These are phyloP conservation scores for Melanostigma gelatinosum DNA, from an alignment of 2,113 vertebrate genomes.

Conservation along the genomic window DNA sequence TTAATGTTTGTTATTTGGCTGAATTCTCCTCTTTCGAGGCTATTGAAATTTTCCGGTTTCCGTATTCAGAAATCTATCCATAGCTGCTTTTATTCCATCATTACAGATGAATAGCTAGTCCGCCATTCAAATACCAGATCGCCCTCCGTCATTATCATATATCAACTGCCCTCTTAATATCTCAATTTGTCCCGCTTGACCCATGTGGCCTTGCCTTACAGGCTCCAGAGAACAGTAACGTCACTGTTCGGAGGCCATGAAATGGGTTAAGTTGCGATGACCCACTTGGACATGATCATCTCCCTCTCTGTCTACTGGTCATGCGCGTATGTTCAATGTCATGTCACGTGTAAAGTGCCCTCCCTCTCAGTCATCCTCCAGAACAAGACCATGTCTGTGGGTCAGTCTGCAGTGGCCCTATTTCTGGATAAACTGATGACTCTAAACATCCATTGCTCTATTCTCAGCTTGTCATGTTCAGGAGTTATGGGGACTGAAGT, in stretches of 20 bases:
- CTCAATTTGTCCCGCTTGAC: constrained; percentile 64
- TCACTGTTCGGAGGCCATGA: constrained; percentile 47
- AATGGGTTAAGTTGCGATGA: constrained; percentile 47
- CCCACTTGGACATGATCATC: constrained; percentile 32
- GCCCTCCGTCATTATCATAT: constrained; percentile 18
- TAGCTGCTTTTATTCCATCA: constrained; percentile 60
- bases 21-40: constrained; percentile 17
- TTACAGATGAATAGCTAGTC: constrained; percentile 43
- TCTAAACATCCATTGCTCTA: neutral
- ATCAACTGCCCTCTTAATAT: constrained; percentile 58
- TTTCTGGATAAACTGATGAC: constrained; percentile 19
- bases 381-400: constrained; percentile 38
- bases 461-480: neutral
- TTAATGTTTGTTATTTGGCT: constrained; percentile 17
- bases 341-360: constrained; percentile 50
- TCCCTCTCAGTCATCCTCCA: neutral
- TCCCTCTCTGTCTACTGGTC: constrained; percentile 52
- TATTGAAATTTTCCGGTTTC: constrained; percentile 43
- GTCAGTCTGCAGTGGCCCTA: constrained; percentile 7
- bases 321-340: constrained; percentile 55
- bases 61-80: constrained; percentile 43
- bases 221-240: constrained; percentile 54
- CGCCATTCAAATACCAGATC: constrained; percentile 29
- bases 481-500: neutral
- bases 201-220: constrained; percentile 54